phyloP scores from a whole-genome alignment of 2,113 vertebrate genomes.

The Corythornis madagascariensis region DNA sequence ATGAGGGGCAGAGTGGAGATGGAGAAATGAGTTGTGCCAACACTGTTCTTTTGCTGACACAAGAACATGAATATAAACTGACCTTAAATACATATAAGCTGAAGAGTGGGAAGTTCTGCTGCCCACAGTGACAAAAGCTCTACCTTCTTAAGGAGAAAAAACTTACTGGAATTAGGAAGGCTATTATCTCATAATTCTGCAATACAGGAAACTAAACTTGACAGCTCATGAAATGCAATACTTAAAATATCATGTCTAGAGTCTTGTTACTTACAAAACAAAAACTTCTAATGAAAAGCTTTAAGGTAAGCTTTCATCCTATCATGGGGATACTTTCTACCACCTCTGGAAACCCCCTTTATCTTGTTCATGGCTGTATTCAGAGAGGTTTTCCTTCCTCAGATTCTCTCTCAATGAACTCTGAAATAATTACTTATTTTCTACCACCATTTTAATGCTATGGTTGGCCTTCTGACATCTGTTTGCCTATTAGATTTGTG shows the following conservation, averaged over 20 bases:
- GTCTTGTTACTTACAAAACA: neutral
- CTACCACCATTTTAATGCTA: neutral
- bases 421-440: neutral
- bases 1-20: neutral
- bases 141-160: slow-evolving; percentile 29
- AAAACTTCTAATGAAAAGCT: neutral
- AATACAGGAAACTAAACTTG: neutral
- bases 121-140: neutral
- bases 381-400: neutral
- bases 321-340: neutral
- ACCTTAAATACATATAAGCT: slow-evolving; percentile 15
- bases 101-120: neutral
- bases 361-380: neutral
- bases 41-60: neutral
- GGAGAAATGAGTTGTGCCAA: neutral
- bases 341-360: neutral
- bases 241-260: accelerated
- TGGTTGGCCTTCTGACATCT: neutral
- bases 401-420: neutral
- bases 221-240: neutral
- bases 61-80: slow-evolving; percentile 8
- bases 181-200: neutral
- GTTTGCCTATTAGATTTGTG: neutral
- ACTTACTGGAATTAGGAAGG: slow-evolving; percentile 15
- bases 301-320: neutral